A percentile compares a stretch with the other conserved stretches of the same genome.
Evolutionary conservation across 2,797 vertebrate genomes (phyloP).

Genomic region (Carcharodon carcharias): DNA sequence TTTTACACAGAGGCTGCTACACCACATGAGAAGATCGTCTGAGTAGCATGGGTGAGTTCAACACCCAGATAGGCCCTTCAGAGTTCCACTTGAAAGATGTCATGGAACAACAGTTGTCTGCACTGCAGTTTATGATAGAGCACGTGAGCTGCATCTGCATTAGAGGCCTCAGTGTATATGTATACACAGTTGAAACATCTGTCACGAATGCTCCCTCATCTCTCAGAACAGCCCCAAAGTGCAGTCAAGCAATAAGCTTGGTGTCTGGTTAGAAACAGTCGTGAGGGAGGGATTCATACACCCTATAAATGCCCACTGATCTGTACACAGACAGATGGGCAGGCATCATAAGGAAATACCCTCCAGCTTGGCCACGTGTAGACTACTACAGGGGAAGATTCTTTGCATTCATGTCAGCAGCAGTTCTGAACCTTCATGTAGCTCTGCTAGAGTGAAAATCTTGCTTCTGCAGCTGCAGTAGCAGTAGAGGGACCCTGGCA

Average conservation of each 20-base stretch:
- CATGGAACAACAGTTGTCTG: not conserved
- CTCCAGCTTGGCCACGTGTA: not conserved
- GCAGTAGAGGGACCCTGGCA: not conserved
- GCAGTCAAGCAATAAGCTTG: not conserved
- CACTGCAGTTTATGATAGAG: not conserved
- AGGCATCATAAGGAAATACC: not conserved
- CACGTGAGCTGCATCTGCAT: not conserved
- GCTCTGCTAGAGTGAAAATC: not conserved
- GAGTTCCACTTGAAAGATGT: not conserved
- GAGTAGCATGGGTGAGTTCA: not conserved
- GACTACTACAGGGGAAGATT: not conserved
- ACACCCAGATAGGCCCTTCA: not conserved
- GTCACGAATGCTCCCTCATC: not conserved
- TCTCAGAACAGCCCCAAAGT: not conserved
- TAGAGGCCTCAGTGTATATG: not conserved
- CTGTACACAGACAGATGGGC: not conserved
- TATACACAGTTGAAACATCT: not conserved
- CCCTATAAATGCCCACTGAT: not conserved
- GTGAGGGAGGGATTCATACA: not conserved
- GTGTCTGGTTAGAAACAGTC: not conserved
- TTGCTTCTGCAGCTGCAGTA: not conserved
- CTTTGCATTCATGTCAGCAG: not conserved
- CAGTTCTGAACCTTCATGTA: not conserved
- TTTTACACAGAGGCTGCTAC: not conserved
- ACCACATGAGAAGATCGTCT: not conserved